Conservation (phyloP, 2,113 vertebrate genomes). For the Leucosticte australis region DNA sequence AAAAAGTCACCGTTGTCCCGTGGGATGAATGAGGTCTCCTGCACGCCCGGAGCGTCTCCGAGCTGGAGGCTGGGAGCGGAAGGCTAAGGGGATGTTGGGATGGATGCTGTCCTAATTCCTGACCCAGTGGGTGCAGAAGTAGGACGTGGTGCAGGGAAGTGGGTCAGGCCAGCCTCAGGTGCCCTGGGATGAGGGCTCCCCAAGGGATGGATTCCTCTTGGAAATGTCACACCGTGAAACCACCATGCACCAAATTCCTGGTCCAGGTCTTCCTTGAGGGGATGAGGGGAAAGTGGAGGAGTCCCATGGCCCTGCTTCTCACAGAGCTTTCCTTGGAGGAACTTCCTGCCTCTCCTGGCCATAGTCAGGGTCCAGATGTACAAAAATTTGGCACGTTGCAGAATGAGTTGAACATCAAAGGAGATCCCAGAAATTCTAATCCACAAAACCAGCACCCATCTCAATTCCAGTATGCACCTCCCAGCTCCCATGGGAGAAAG, state of each 20-base stretch:
- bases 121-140: background rate
- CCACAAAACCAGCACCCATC: background rate
- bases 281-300: background rate
- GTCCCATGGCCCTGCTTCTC: background rate
- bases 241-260: background rate
- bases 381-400: background rate
- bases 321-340: background rate
- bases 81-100: background rate
- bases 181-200: background rate
- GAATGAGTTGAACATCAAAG: background rate
- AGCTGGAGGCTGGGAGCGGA: background rate
- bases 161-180: conserved; percentile 22
- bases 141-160: background rate
- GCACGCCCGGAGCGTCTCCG: background rate
- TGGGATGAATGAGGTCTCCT: background rate
- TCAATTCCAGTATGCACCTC: background rate
- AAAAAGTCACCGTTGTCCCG: background rate
- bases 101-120: background rate
- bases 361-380: background rate
- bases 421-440: background rate
- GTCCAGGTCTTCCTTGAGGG: background rate
- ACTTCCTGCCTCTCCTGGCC: background rate
- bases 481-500: background rate
- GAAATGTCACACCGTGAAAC: background rate
- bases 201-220: background rate